Base-by-base conservation (phyloP, 2,113 vertebrate genomes). In the Polypterus senegalus region DNA sequence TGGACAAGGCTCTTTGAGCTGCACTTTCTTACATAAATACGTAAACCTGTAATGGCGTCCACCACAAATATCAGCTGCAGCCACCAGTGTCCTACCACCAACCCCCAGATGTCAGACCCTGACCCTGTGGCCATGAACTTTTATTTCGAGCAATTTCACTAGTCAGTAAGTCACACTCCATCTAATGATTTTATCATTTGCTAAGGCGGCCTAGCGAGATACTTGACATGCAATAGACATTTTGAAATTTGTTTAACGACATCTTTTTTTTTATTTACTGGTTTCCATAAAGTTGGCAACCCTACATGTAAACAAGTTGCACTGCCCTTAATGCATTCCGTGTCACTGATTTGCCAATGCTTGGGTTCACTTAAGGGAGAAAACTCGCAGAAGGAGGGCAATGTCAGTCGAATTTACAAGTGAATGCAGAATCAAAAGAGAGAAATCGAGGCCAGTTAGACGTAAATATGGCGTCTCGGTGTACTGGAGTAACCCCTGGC, bases 201-300 rank as follows among this genome's bases (percentile, higher is more conserved):
- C 27, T 27, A 27, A 27, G 27, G 27, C 27, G 2, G 27, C 27
- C 27, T 27, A 27, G 27, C 2, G 27, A 27, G 27, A 27, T 27
- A 27, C 27, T 27, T 27, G 27, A 27, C 27, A 27, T 27, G 27
- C 2, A 27, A 2, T 1, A 27, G 27, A 27, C 27, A 27, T 27
- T 27, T 27, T 27, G 27, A 27, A 27, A 27, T 27, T 27, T 27
- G 27, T 27, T 27, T 27, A 2, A 27, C 27, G 64, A 69, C 52
- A 63, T 60, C 60, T 63, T 63, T 58, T 8, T 48, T 69, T 27
- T 62, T 63, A 57, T 69, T 66, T 63, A 67, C 61, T 65, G 44
- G 65, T 59, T 51, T 63, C 54, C 61, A 48, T 49, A 5, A 44
- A 58, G 61, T n/a, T 43, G 5, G 51, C 60, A 65, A 48, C 47